phyloP scores from a whole-genome alignment of 2,113 vertebrate species.

The Lipotes vexillifer region DNA sequence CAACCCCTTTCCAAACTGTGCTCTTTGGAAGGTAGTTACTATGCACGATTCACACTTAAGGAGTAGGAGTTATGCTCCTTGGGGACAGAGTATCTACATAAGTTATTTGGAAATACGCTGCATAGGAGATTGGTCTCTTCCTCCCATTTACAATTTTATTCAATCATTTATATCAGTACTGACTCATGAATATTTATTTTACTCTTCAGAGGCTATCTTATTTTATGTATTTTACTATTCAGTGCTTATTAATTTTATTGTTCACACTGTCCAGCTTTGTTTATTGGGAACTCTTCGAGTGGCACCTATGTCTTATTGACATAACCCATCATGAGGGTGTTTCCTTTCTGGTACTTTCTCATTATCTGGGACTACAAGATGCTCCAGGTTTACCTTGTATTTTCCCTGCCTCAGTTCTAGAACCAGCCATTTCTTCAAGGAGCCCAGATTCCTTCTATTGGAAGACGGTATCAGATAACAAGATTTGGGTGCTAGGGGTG shows the following conservation, averaged over 20 bases:
- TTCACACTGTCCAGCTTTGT: background rate
- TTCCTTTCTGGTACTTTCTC: background rate
- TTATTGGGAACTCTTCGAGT: background rate
- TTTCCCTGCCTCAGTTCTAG: background rate
- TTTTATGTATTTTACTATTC: background rate
- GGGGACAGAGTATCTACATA: background rate
- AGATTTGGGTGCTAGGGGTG: background rate
- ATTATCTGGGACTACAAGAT: too few species aligned
- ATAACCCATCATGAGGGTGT: too few species aligned
- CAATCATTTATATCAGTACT: background rate
- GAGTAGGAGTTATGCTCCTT: fast-evolving
- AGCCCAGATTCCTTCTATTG: background rate
- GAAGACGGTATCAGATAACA: background rate
- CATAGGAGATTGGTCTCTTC: background rate
- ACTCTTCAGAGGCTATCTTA: background rate
- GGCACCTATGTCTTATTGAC: background rate
- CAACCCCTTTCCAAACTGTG: background rate
- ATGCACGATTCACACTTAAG: background rate
- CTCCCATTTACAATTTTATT: background rate
- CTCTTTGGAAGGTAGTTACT: background rate
- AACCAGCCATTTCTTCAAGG: background rate
- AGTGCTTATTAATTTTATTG: background rate
- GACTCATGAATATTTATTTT: background rate
- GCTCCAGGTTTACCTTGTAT: background rate
- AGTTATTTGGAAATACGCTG: background rate